These are phyloP conservation scores for Unio delphinus DNA, from an alignment of 2,888 invertebrate genomes.

Conservation along the genomic window DNA sequence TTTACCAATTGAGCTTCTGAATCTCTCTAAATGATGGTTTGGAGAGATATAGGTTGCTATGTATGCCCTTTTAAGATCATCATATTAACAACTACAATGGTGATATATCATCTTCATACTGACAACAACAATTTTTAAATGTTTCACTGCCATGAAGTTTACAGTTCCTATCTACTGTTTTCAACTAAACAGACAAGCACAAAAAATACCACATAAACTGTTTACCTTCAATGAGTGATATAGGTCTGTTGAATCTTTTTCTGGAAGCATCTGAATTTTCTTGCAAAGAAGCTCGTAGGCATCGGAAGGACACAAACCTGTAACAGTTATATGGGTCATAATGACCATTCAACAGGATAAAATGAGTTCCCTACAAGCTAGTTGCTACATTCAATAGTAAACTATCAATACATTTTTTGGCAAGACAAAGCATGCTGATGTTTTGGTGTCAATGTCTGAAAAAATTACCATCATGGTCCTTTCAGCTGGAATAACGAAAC, in stretches of 20 bases:
- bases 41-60: too few species aligned
- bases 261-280: slow-evolving; percentile 60
- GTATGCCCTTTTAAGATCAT: too few species aligned
- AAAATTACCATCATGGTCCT: too few species aligned
- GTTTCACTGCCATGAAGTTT: neutral
- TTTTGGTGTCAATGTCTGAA: too few species aligned
- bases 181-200: neutral
- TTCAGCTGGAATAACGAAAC: too few species aligned
- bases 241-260: slow-evolving; percentile 57
- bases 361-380: too few species aligned
- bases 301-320: slow-evolving; percentile 55
- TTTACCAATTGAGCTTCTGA: too few species aligned
- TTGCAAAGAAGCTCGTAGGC: slow-evolving; percentile 58
- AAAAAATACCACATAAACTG: neutral
- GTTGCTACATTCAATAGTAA: too few species aligned
- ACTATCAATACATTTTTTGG: too few species aligned
- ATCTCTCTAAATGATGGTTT: too few species aligned
- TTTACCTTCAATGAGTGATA: slow-evolving; percentile 57
- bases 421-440: too few species aligned
- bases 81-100: slow-evolving; percentile 1
- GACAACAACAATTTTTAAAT: neutral
- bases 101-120: neutral
- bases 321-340: slow-evolving; percentile 1
- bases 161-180: neutral
- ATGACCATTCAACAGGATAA: neutral